Conservation (phyloP, 2,888 invertebrate species). For the Amiota minor region DNA sequence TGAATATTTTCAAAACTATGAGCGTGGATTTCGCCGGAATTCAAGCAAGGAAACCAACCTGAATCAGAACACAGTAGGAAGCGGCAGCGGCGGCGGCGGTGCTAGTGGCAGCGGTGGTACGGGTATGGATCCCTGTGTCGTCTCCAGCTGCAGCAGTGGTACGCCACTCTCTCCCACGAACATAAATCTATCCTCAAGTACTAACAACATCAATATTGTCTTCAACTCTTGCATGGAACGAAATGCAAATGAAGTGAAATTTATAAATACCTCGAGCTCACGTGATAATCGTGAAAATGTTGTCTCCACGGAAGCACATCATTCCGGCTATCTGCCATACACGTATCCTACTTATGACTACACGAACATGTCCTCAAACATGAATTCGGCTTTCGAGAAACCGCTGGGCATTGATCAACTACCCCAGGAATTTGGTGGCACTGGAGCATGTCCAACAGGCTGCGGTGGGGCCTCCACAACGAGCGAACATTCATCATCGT, state of each 20-base stretch:
- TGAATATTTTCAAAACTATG: conserved; percentile 59
- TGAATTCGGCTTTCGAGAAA: conserved; percentile 70
- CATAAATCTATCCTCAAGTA: conserved; percentile 71
- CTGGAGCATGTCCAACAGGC: conserved; percentile 34
- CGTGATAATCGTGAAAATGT: conserved; percentile 49
- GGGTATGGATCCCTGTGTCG: conserved; percentile 33
- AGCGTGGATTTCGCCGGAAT: conserved; percentile 57
- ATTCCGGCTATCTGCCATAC: conserved; percentile 68
- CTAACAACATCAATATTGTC: conserved; percentile 73
- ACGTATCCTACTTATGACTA: conserved; percentile 71
- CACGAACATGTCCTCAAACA: conserved; percentile 73
- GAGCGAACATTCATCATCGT: conserved; percentile 65
- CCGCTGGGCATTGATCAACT: conserved; percentile 70
- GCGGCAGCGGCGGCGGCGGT: conserved; percentile 40
- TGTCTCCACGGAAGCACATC: conserved; percentile 69
- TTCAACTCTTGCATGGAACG: conserved; percentile 68
- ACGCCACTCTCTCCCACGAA: conserved; percentile 67
- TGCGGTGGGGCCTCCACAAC: conserved; percentile 56
- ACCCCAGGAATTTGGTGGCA: conserved; percentile 55
- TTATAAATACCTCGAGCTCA: conserved; percentile 65
- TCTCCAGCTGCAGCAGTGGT: conserved; percentile 41
- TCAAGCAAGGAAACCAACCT: conserved; percentile 72
- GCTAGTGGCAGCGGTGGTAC: conserved; percentile 31
- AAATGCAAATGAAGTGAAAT: conserved; percentile 72
- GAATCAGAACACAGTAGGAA: conserved; percentile 63